Base-by-base conservation (phyloP, 2,113 vertebrate species). In the Bujurquina vittata region DNA sequence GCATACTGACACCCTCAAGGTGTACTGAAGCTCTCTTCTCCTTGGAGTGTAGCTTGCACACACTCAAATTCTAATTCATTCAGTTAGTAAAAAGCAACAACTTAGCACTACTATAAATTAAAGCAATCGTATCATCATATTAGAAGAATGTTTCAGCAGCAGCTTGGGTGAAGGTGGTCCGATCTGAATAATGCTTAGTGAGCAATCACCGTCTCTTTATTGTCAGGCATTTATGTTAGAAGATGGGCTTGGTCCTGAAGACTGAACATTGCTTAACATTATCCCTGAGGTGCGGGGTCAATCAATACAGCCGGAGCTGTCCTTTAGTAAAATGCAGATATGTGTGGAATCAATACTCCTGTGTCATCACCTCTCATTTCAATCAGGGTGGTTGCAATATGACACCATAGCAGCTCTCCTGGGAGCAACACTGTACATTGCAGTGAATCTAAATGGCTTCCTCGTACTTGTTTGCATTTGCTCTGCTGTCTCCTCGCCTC, bases 131-230 rank as follows among this genome's bases (percentile, higher is more conserved):
- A 67, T 29, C 1, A 35, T 73, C 69, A 80, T 74, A 61, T 74
- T 35, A 69, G 43, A 86, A 90, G 85, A 74, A 80, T 82, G 26
- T 83, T 73, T 75, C 49, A 56, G 83, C 63, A 65, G 83, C 67
- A 57, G 52, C 85, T 61, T 29, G 18, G 54, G 63, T 75, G 86
- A 87, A 91, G 89, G 59, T 23, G 55, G 49, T 81, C 82, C 84
- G 67, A 90, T 94, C 83, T 93, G 80, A 95, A 94, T 94, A 94
- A 78, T 89, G 93, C 92, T 91, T 81, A 86, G 84, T 94, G 92
- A 92, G 93, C 83, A 84, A 90, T 91, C 75, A 83, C 81, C 56
- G 26, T 61, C 85, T 75, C 79, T 89, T 89, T 88, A 91, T 91
- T 93, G 84, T 92, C 85, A 77, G 84, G 89, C 87, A 85, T 92